Conservation (phyloP, 2,888 invertebrate species). For the Trypoxylon attenuatum region DNA sequence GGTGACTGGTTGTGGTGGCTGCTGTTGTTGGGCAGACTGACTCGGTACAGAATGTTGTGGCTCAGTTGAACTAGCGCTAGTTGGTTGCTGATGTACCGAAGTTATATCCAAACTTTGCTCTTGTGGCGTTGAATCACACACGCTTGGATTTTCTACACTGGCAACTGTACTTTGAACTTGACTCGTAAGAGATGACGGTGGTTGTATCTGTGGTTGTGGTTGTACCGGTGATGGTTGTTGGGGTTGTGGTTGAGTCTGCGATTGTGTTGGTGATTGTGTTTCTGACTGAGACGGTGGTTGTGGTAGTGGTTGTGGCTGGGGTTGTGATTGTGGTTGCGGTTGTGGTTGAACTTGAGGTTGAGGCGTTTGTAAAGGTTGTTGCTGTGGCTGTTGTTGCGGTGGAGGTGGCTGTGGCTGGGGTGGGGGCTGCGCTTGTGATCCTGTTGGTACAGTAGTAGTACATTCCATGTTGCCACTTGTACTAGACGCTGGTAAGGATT, state of each 20-base stretch:
- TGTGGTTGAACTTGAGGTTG: conserved; percentile 44
- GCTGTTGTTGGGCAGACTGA: conserved; percentile 62
- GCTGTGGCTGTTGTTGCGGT: conserved; percentile 36
- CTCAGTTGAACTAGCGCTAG: conserved; percentile 49
- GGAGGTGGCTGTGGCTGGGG: too few relatives aligned
- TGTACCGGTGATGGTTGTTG: conserved; percentile 36
- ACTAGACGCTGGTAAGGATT: conserved; percentile 70
- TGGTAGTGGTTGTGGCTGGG: too few relatives aligned
- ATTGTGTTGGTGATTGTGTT: too few relatives aligned
- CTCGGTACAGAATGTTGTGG: conserved; percentile 65
- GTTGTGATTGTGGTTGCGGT: conserved; percentile 35
- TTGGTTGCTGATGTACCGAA: conserved; percentile 49
- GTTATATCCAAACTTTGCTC: conserved; percentile 62
- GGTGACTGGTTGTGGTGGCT: conserved; percentile 50
- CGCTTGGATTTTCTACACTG: conserved; percentile 54
- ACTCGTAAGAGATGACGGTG: conserved; percentile 29
- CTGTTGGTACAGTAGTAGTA: conserved; percentile 44
- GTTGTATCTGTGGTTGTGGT: conserved; percentile 40
- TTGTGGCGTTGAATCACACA: conserved; percentile 50
- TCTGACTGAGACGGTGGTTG: conserved; percentile 30
- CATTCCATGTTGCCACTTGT: conserved; percentile 69
- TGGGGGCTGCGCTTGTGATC: conserved; percentile 31
- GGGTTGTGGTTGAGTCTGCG: conserved; percentile 31
- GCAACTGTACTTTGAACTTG: conserved; percentile 59
- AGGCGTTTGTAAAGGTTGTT: too few relatives aligned